A percentile compares a stretch with the other conserved stretches of the same genome.
Evolutionary conservation across 2,888 invertebrate genomes (phyloP).

Genomic region (Anticlea derivata): DNA sequence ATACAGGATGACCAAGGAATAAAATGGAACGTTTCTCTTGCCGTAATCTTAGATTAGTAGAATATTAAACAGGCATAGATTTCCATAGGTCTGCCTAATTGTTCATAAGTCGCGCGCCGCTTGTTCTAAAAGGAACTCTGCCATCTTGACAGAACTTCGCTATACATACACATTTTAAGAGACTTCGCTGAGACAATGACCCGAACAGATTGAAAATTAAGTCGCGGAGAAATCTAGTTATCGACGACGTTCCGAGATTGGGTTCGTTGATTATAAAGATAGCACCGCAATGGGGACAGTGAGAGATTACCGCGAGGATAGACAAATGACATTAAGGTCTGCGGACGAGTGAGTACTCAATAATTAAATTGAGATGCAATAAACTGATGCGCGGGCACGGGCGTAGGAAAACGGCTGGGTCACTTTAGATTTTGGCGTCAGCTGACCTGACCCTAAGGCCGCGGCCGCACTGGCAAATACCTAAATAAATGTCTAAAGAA

Average conservation of each 20-base stretch:
- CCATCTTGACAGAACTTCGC: background rate
- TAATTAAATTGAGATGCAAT: conserved; percentile 41
- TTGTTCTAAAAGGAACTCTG: no score
- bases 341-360: conserved; percentile 30
- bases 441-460: background rate
- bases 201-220: conserved; percentile 6
- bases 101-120: no score
- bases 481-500: no score
- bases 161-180: background rate
- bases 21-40: no score
- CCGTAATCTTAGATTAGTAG: no score
- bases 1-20: no score
- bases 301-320: conserved; percentile 28
- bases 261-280: conserved; percentile 30
- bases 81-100: no score
- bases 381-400: conserved; percentile 18
- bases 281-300: conserved; percentile 31
- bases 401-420: background rate
- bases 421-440: background rate
- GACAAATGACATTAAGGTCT: conserved; percentile 34
- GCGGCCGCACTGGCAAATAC: no score
- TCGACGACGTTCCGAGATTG: conserved; percentile 19
- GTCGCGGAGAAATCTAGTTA: conserved; percentile 30
- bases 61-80: no score
- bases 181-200: background rate